Evolutionary conservation across 2,888 invertebrate species (phyloP).

Genomic region (Proisotoma minuta): DNA sequence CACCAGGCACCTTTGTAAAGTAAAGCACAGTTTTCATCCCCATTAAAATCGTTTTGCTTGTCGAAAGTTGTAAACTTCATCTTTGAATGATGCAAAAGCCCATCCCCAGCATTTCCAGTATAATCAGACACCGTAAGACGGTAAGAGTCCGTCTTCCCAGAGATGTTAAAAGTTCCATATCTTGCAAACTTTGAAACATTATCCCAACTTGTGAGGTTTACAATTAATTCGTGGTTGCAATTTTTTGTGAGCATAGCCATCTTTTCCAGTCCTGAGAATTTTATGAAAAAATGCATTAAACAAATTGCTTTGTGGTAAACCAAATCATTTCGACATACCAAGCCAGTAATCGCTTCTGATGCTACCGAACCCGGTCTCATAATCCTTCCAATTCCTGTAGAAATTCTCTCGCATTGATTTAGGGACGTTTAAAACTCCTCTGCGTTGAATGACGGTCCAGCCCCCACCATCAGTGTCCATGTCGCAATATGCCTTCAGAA

Average conservation of each 20-base stretch:
- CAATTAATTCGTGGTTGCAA: constrained; percentile 32
- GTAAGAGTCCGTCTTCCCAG: constrained; percentile 25
- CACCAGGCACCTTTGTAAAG: background rate
- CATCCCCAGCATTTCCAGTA: constrained; percentile 34
- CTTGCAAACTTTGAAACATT: constrained; percentile 25
- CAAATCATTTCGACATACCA: constrained; percentile 17
- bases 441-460: constrained; percentile 36
- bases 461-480: constrained; percentile 36
- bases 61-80: constrained; percentile 32
- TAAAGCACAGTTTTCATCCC: constrained; percentile 27
- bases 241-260: constrained; percentile 22
- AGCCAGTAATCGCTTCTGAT: constrained; percentile 34
- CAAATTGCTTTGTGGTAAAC: background rate
- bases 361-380: constrained; percentile 36
- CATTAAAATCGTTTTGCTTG: constrained; percentile 29
- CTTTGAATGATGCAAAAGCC: constrained; percentile 29
- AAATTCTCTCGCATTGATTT: constrained; percentile 27
- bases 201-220: constrained; percentile 38
- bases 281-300: background rate
- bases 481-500: constrained; percentile 28
- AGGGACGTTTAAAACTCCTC: constrained; percentile 20
- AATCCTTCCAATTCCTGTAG: constrained; percentile 37
- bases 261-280: constrained; percentile 26
- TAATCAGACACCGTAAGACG: constrained; percentile 24
- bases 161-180: constrained; percentile 29